A percentile compares a stretch with the other conserved stretches of the same genome.
Evolutionary conservation across 2,888 invertebrate species (phyloP).

Genomic region (Nectonema munidae): DNA sequence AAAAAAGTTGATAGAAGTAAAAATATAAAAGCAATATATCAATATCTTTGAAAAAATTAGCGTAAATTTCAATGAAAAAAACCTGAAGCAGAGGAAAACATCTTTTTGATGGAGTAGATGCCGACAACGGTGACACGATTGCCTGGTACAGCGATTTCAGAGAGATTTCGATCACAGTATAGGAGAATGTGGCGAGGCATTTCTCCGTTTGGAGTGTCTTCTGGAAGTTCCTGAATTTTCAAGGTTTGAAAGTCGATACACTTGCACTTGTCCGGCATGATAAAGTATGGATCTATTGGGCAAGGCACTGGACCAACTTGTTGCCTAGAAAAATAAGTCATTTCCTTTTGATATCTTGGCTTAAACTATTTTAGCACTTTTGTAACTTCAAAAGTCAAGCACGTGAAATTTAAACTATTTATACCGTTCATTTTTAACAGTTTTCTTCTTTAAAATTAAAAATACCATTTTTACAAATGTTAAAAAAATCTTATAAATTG

Average conservation of each 20-base stretch:
- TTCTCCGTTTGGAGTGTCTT: constrained; percentile 73
- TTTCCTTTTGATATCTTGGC: neutral
- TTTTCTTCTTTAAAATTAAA: no score
- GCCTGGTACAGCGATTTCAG: constrained; percentile 77
- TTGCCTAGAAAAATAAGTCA: constrained; percentile 31
- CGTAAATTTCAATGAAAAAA: no score
- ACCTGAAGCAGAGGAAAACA: constrained; percentile 20
- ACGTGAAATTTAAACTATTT: no score
- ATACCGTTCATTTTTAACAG: no score
- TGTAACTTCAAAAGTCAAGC: no score
- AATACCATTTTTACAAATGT: no score
- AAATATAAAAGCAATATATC: no score
- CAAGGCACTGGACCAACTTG: constrained; percentile 51
- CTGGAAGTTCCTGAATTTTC: constrained; percentile 28
- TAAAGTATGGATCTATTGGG: constrained; percentile 82
- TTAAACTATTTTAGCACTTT: no score
- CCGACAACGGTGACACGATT: constrained; percentile 68
- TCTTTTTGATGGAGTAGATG: constrained; percentile 74
- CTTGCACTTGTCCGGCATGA: constrained; percentile 77
- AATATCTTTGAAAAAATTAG: no score
- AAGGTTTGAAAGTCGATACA: constrained; percentile 89
- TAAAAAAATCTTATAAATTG: no score
- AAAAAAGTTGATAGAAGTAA: no score
- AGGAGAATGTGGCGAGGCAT: constrained; percentile 77
- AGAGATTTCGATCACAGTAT: constrained; percentile 52